Evolutionary conservation across 2,888 invertebrate genomes (phyloP), one percentile per base, ranked within the genome.

Genomic region (Drosophila multiciliata): DNA sequence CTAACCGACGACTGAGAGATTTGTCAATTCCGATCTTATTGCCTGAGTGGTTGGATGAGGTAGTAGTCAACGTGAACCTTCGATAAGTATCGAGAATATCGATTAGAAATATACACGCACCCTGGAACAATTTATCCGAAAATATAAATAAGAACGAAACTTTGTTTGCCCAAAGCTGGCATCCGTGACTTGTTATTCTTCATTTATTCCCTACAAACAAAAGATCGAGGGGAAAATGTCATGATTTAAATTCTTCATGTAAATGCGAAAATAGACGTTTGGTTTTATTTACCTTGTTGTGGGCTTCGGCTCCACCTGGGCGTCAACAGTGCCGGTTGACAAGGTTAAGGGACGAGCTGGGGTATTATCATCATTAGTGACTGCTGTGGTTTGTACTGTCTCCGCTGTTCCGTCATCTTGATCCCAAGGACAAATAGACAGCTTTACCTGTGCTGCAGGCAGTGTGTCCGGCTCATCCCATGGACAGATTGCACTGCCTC

Each of bases 401-500:
- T 54, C 53, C 23, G 6, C 36, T 36, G 53, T 26, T 36, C 7
- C 11, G 53, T 11, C 11, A 11, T 36, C 23, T 0, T 23, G 36
- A 23, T 54, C 53, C 53, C 53, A 36, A 6, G 53, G 53, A 26
- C 23, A 54, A 36, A 54, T 36, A 54, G 36, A 23, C 17, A 54
- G 36, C 35, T 23, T 54, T 2, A 36, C 53, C 23, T 54, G 53
- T 54, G 23, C 23, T 17, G 75, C 61, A 35, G 66, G 36, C 53
- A 23, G 23, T 35, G n/a, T n/a, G 60, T 38, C 83, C 3, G 90
- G 81, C 38, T 86, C 79, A 74, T 93, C 92, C 93, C 93, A 93
- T 15, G 93, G 93, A 63, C 93, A 93, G 11, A 93, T 91, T 11
- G 91, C 90, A 76, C 91, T 91, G 29, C 64, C 53, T 26, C 53